Evolutionary conservation across 2,113 vertebrate species (phyloP), one percentile per base, ranked within the genome.

Genomic region (Hydropotes inermis): DNA sequence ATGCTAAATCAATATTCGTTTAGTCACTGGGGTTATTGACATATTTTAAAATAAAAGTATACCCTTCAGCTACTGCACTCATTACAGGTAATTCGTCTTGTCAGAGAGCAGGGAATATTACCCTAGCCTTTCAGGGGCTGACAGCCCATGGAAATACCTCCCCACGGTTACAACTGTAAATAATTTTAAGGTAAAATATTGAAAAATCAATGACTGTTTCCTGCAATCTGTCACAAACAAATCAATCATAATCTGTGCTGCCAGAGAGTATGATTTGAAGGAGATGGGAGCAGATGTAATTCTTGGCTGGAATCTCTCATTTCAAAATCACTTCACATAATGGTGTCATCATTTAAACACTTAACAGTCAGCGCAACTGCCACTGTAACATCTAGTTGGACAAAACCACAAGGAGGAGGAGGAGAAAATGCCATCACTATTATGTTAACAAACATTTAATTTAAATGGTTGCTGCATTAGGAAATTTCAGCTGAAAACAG

Each of bases 161-260:
- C 99, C 99, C 98, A 99, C 99, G 99, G 99, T 99, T 99, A 99
- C 99, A 99, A 99, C 99, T 99, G 99, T 99, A 99, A 99, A 99
- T 99, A 99, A 99, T 99, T 99, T 99, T 99, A 99, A 99, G 99
- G 99, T 99, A 99, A 99, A 99, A 99, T 99, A 99, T 99, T 99
- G 99, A 99, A 99, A 99, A 99, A 99, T 99, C 99, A 99, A 99
- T 99, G 99, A 98, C 99, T 99, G 99, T 99, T 99, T 99, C 99
- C 99, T 99, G 99, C 99, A 99, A 99, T 99, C 99, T 99, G 99
- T 99, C 99, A 99, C 99, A 98, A 99, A 99, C 99, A 98, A 99
- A 99, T 99, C 99, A 99, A 99, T 99, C 99, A 99, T 99, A 99
- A 99, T 99, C 99, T 99, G 98, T 97, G 93, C 98, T 98, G 99